Base-by-base conservation (phyloP, 2,888 invertebrate genomes). In the Sussaba pulchella region DNA sequence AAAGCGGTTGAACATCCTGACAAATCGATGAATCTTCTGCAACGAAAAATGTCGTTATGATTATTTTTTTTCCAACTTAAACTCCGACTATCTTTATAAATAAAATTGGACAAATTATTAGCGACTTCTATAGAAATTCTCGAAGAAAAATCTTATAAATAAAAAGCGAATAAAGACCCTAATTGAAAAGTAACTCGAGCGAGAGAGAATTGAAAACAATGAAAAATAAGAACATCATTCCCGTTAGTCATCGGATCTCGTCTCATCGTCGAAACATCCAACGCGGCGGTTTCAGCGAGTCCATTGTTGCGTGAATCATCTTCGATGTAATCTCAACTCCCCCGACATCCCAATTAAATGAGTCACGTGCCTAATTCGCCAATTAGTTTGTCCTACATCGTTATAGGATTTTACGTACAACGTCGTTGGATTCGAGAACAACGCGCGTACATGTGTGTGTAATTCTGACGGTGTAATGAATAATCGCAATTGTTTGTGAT, bases 1-100 rank as follows among this genome's bases (percentile, higher is more conserved):
- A 90, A 14, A 84, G 74, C 2, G 85, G 75, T 80, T 84, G 85
- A 72, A 14, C 75, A 24, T 87, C 87, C 63, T 82, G 75, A 31
- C 77, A 21, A 2, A 81, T 81, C 72, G 86, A 74, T 10, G 39
- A 2, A 43, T 78, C 63, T 54, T 77, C 89, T 88, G 69, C 8
- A 78, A 85, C 70, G 71, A 24, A 75, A 77, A 21, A 59, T 41
- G 39, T 43, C 19, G 10, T 52, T 12, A 4, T 3, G 4, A 26
- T 31, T 8, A 9, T 57, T 36, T 31, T 31, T 31, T 31, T 31
- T 6, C 6, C 31, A 31, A 8, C 5, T 36, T 12, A n/a, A 54
- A 26, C n/a, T 4, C n/a, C 50, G n/a, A 24, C n/a, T 54, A 14
- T n/a, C 14, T n/a, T n/a, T n/a, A n/a, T n/a, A n/a, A n/a, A n/a